Percentiles rank a stretch among this genome's conserved stretches.
phyloP scores from a whole-genome alignment of 2,797 vertebrate genomes.

The Typhlichthys subterraneus region DNA sequence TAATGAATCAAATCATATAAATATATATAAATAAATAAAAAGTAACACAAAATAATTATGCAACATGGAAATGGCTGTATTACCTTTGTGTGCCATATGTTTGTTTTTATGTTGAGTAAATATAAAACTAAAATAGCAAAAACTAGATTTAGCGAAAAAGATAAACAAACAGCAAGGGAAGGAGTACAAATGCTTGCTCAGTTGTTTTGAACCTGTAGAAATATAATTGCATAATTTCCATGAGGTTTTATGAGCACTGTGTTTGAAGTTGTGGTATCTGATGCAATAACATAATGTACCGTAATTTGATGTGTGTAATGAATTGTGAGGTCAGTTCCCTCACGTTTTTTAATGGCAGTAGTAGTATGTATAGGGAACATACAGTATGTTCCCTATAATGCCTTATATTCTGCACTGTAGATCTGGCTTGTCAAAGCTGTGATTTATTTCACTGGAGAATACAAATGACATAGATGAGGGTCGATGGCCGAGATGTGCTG shows the following conservation, averaged over 20 bases:
- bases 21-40: not conserved
- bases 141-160: not conserved
- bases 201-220: conserved; percentile 27
- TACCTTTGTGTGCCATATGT: not conserved
- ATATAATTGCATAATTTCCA: conserved; percentile 47
- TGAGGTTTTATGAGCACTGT: conserved; percentile 33
- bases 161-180: conserved; percentile 22
- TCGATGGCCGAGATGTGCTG: no score
- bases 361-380: no score
- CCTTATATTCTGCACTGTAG: conserved; percentile 5
- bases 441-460: conserved; percentile 18
- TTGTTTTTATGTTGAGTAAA: not conserved
- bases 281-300: conserved; percentile 38
- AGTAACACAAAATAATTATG: no score
- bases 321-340: no score
- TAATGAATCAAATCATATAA: not conserved
- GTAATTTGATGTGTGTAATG: conserved; percentile 6
- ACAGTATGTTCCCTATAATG: conserved; percentile 16
- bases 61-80: no score
- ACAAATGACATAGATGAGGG: no score
- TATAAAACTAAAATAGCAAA: not conserved
- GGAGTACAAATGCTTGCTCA: conserved; percentile 17
- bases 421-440: conserved; percentile 36
- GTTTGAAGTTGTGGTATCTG: conserved; percentile 49
- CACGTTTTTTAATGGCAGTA: no score